phyloP scores from a whole-genome alignment of 2,888 invertebrate genomes.

The Gandaritis pyraliata region DNA sequence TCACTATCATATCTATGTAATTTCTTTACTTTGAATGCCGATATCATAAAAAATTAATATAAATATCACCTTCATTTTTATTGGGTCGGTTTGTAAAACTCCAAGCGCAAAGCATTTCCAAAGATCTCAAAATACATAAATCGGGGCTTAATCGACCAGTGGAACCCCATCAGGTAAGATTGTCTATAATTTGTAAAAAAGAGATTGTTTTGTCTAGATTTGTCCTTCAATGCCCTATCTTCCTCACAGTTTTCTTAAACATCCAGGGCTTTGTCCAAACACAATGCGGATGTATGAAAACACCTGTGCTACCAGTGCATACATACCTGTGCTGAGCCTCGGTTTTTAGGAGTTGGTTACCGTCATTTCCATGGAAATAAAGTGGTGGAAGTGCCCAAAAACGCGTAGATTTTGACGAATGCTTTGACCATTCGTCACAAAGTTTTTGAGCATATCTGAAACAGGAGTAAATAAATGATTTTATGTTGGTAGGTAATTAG shows the following conservation, averaged over 20 bases:
- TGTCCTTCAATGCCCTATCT: conserved; percentile 12
- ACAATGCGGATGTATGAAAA: conserved; percentile 37
- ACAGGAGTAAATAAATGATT: too few relatives aligned
- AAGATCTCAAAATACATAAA: not conserved
- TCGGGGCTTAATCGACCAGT: too few relatives aligned
- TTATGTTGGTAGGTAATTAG: too few relatives aligned
- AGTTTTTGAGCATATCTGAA: not conserved
- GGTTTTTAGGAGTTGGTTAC: not conserved
- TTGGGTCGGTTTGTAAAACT: not conserved
- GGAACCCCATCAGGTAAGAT: not conserved
- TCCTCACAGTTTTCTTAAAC: conserved; percentile 8
- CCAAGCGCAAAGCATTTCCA: not conserved
- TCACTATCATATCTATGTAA: too few relatives aligned
- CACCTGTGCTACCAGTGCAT: too few relatives aligned
- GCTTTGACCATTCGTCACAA: too few relatives aligned
- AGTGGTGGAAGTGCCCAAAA: not conserved
- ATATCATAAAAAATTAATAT: too few relatives aligned
- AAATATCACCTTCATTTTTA: not conserved
- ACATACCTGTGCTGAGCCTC: conserved; percentile 24
- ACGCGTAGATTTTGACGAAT: too few relatives aligned
- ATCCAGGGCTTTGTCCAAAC: conserved; percentile 7
- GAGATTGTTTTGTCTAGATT: conserved; percentile 11
- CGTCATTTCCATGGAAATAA: not conserved
- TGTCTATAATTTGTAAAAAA: too few relatives aligned
- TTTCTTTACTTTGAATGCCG: too few relatives aligned